Conservation (phyloP, 1,140 invertebrate species). For the Megalopta genalis region DNA sequence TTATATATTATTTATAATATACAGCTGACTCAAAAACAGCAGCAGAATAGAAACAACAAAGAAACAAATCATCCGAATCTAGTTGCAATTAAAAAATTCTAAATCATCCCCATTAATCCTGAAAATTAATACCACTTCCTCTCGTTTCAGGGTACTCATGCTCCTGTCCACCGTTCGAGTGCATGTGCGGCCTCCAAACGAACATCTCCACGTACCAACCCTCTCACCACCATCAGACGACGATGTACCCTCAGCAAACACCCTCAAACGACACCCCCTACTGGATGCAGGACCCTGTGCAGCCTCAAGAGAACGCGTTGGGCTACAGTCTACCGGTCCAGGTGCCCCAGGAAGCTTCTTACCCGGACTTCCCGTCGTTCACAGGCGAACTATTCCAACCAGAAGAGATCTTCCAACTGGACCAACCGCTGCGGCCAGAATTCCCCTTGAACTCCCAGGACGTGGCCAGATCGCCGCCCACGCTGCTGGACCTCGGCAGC, state of each 20-base stretch:
- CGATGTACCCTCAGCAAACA: slow-evolving; percentile 65
- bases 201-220: slow-evolving; percentile 70
- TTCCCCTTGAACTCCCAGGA: slow-evolving; percentile 78
- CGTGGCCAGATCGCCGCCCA: slow-evolving; percentile 83
- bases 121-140: no score
- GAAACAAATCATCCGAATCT: no score
- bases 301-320: slow-evolving; percentile 62
- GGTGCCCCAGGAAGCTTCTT: slow-evolving; percentile 71
- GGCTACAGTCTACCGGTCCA: slow-evolving; percentile 70
- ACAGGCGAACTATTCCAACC: slow-evolving; percentile 87
- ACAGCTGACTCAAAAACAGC: no score
- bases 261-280: slow-evolving; percentile 66
- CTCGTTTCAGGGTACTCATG: slow-evolving; percentile 81
- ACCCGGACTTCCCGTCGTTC: slow-evolving; percentile 80
- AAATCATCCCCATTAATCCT: no score
- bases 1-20: no score
- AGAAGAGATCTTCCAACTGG: slow-evolving; percentile 88
- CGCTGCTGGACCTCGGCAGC: slow-evolving; percentile 86
- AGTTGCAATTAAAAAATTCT: no score
- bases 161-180: slow-evolving; percentile 85
- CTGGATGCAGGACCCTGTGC: slow-evolving; percentile 72
- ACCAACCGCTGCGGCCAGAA: slow-evolving; percentile 86
- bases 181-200: slow-evolving; percentile 79
- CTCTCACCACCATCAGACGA: slow-evolving; percentile 67
- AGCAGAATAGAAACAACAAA: no score